These are phyloP conservation scores for Hirundo rustica DNA, from an alignment of 2,797 vertebrate species.

Conservation along the genomic window DNA sequence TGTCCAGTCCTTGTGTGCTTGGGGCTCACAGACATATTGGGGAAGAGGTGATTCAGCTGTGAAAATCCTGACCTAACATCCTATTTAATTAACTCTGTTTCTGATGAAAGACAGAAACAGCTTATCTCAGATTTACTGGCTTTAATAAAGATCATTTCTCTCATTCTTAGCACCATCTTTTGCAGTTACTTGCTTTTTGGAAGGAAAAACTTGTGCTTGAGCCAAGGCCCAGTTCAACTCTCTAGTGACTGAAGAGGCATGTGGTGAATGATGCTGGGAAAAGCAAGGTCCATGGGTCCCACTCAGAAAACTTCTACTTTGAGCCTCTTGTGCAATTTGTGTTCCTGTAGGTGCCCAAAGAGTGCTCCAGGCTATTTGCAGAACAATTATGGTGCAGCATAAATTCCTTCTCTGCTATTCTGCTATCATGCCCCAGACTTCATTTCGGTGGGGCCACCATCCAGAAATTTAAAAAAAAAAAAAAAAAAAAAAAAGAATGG, in stretches of 20 bases:
- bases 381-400: neutral
- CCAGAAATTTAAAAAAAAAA: neutral
- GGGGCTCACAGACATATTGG: neutral
- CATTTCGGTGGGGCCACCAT: neutral
- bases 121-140: neutral
- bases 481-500: neutral
- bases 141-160: neutral
- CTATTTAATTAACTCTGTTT: neutral
- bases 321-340: neutral
- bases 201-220: neutral
- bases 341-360: neutral
- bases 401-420: neutral
- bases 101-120: neutral
- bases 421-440: neutral
- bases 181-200: neutral
- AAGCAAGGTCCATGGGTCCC: neutral
- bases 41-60: neutral
- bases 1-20: neutral
- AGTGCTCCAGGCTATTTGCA: neutral
- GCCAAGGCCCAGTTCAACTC: neutral
- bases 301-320: neutral
- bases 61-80: neutral
- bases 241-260: neutral
- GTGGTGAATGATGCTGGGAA: neutral
- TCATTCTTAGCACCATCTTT: neutral